Evolutionary conservation across 2,113 vertebrate species (phyloP).

Genomic region (Corythaeola cristata): DNA sequence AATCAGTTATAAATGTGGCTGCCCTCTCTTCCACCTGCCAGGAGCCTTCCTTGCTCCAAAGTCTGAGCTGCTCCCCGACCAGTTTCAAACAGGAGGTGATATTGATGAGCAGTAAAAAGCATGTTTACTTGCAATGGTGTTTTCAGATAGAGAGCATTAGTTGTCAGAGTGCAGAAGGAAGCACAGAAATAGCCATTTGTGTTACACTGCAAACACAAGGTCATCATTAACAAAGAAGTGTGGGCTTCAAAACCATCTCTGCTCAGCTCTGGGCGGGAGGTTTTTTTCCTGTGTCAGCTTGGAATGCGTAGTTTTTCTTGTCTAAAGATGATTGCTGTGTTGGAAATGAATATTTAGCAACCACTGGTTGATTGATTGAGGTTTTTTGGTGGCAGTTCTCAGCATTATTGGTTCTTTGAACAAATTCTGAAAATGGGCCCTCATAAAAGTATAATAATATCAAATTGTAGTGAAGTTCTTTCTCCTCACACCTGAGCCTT

Average conservation of each 20-base stretch:
- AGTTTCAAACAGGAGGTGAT: neutral
- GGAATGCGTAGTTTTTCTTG: neutral
- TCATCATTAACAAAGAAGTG: accelerated
- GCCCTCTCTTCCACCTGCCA: neutral
- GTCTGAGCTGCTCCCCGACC: neutral
- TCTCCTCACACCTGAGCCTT: neutral
- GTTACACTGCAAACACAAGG: neutral
- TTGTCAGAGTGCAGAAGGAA: neutral
- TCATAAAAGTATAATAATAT: neutral
- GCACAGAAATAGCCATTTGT: neutral
- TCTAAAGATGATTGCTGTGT: neutral
- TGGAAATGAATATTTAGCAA: neutral
- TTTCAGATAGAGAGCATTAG: neutral
- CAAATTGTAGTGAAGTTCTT: neutral
- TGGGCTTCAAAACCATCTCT: neutral
- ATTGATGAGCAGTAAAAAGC: neutral
- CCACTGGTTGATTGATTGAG: neutral
- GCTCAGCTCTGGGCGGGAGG: accelerated
- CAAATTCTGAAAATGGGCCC: neutral
- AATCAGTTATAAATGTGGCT: neutral
- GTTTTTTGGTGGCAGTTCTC: neutral
- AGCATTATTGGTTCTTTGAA: neutral
- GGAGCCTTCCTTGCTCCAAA: neutral
- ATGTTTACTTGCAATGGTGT: neutral
- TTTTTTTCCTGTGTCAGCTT: neutral